These are phyloP conservation scores for Gasterosteus nipponicus DNA, from an alignment of 2,113 vertebrate species.

Conservation along the genomic window DNA sequence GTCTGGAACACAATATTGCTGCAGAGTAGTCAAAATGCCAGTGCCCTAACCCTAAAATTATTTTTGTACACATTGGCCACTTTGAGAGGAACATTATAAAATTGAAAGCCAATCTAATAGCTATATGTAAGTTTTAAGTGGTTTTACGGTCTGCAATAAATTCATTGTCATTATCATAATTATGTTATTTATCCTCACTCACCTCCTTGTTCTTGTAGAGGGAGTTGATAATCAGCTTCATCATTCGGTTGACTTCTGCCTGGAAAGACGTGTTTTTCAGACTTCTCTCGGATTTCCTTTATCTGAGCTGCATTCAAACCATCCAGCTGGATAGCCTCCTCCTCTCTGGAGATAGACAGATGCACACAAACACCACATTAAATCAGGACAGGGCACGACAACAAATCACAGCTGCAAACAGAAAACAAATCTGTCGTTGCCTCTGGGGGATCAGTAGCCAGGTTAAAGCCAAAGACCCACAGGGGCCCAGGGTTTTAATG, in stretches of 20 bases:
- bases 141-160: neutral
- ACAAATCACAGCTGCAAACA: neutral
- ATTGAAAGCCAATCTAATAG: neutral
- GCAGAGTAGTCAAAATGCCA: neutral
- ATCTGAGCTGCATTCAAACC: constrained; percentile 97
- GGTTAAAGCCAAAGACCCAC: neutral
- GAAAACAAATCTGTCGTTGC: neutral
- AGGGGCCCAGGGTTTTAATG: neutral
- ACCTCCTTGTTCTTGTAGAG: constrained; percentile 99
- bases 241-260: constrained; percentile 99
- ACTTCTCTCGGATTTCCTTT: constrained; percentile 96
- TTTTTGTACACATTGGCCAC: neutral
- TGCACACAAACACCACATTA: constrained; percentile 31
- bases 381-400: neutral
- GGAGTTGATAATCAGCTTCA: constrained; percentile 99
- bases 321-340: constrained; percentile 96
- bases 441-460: neutral
- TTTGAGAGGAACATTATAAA: neutral
- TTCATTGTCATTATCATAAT: no score
- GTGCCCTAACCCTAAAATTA: neutral
- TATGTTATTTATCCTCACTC: constrained; percentile 38
- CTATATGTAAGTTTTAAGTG: neutral
- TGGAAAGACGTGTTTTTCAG: constrained; percentile 98
- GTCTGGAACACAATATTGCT: neutral
- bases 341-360: constrained; percentile 83